These are phyloP conservation scores for Sipha maydis DNA, from an alignment of 2,888 invertebrate species.

Conservation along the genomic window DNA sequence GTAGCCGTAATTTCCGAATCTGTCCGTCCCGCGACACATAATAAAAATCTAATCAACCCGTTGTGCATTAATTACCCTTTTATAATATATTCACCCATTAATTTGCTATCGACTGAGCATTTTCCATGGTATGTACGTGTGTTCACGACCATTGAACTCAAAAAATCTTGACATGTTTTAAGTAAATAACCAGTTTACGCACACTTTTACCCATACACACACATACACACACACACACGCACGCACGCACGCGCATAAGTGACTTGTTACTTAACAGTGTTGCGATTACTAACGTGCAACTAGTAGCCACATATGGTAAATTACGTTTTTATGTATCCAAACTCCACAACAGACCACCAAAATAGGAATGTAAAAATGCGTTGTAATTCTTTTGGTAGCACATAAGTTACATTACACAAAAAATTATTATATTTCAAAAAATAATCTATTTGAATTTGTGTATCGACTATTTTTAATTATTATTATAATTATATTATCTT, in stretches of 20 bases:
- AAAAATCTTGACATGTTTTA: slow-evolving; percentile 59
- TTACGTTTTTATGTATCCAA: slow-evolving; percentile 56
- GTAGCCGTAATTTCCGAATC: slow-evolving; percentile 53
- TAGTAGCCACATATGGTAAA: slow-evolving; percentile 57
- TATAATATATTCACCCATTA: slow-evolving; percentile 58
- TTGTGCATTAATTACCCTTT: slow-evolving; percentile 49
- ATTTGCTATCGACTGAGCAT: slow-evolving; percentile 48
- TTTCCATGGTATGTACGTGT: slow-evolving; percentile 45
- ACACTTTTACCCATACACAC: not conserved
- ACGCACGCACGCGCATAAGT: slow-evolving; percentile 9
- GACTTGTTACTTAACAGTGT: slow-evolving; percentile 56
- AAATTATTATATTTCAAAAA: slow-evolving; percentile 7
- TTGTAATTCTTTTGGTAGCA: slow-evolving; percentile 11
- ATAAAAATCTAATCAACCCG: slow-evolving; percentile 55
- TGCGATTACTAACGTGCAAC: slow-evolving; percentile 59
- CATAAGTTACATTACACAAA: slow-evolving; percentile 27
- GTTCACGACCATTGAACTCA: slow-evolving; percentile 58
- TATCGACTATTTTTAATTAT: not conserved
- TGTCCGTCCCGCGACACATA: slow-evolving; percentile 43
- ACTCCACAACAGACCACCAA: slow-evolving; percentile 42
- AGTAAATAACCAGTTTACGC: slow-evolving; percentile 60
- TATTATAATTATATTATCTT: not conserved
- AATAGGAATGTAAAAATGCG: slow-evolving; percentile 50
- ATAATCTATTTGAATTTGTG: not conserved
- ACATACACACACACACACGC: not conserved